A percentile compares a stretch with the other conserved stretches of the same genome.
phyloP scores from a whole-genome alignment of 1,140 invertebrate species.

The Drosophila obscura region DNA sequence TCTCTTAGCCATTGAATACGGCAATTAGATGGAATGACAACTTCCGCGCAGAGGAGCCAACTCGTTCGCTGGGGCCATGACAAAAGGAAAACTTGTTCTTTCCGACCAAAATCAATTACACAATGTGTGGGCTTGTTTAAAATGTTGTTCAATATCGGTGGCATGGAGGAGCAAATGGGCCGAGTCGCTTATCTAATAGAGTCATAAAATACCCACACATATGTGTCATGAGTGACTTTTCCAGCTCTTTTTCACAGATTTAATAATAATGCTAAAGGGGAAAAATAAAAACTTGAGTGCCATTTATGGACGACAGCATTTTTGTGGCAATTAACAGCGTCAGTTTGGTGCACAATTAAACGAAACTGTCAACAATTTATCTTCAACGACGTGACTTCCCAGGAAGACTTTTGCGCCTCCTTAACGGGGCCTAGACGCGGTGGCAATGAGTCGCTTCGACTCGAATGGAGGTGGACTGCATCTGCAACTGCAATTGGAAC shows the following conservation, averaged over 20 bases:
- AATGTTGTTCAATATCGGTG: conserved; percentile 64
- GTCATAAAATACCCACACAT: conserved; percentile 63
- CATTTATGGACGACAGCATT: conserved; percentile 58
- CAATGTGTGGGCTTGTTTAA: conserved; percentile 61
- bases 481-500: too few relatives aligned
- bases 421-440: conserved; percentile 60
- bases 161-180: conserved; percentile 32
- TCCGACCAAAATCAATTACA: conserved; percentile 68
- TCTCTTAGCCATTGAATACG: conserved; percentile 36
- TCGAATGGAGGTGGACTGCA: conserved; percentile 8
- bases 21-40: conserved; percentile 47
- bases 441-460: conserved; percentile 34
- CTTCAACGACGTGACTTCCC: conserved; percentile 73
- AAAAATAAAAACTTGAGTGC: conserved; percentile 27
- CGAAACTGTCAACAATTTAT: conserved; percentile 81
- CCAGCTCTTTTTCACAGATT: conserved; percentile 25
- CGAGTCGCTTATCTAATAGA: conserved; percentile 71
- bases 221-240: not conserved
- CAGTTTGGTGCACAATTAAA: conserved; percentile 66
- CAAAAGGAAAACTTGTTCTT: conserved; percentile 54
- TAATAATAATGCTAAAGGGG: conserved; percentile 15
- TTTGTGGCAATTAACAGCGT: conserved; percentile 74
- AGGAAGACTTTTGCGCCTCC: conserved; percentile 72
- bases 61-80: conserved; percentile 19
- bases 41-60: conserved; percentile 34